These are phyloP conservation scores for Pseudomyrmex sp. DNA, from an alignment of 1,140 invertebrate species.

Conservation along the genomic window DNA sequence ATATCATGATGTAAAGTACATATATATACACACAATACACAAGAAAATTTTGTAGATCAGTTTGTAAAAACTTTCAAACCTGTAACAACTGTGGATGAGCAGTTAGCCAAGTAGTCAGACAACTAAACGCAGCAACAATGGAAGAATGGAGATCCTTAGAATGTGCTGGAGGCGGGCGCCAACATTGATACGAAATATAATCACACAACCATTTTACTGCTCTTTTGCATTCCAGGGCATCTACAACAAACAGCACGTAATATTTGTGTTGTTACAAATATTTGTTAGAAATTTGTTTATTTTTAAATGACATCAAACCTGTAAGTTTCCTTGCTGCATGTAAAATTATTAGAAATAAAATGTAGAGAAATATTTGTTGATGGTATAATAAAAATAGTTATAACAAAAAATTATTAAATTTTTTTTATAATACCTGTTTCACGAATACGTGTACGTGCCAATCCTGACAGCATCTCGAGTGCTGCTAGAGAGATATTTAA, in stretches of 20 bases:
- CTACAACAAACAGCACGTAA: conserved; percentile 82
- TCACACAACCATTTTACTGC: conserved; percentile 99
- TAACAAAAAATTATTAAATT: conserved; percentile 13
- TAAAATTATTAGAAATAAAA: conserved; percentile 63
- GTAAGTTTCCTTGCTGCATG: conserved; percentile 83
- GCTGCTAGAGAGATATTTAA: conserved; percentile 97
- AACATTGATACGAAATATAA: conserved; percentile 98
- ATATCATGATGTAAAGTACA: conserved; percentile 14
- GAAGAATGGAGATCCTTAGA: conserved; percentile 99
- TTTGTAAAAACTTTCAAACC: conserved; percentile 63
- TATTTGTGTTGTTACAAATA: neutral
- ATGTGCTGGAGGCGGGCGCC: conserved; percentile 96
- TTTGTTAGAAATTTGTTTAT: conserved; percentile 7
- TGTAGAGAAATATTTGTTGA: conserved; percentile 1
- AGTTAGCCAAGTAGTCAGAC: conserved; percentile 96
- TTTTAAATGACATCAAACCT: conserved; percentile 74
- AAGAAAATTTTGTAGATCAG: conserved; percentile 24
- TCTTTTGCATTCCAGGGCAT: conserved; percentile 94
- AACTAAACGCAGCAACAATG: conserved; percentile 97
- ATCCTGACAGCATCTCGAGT: conserved; percentile 94
- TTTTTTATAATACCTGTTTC: conserved; percentile 89
- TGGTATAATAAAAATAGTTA: conserved; percentile 30
- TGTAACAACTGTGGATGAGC: conserved; percentile 94
- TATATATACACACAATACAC: too few species aligned
- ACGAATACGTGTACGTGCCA: conserved; percentile 94